Evolutionary conservation across 2,888 invertebrate genomes (phyloP), one percentile per base, ranked within the genome.

Genomic region (Leptopilina drosophilae): DNA sequence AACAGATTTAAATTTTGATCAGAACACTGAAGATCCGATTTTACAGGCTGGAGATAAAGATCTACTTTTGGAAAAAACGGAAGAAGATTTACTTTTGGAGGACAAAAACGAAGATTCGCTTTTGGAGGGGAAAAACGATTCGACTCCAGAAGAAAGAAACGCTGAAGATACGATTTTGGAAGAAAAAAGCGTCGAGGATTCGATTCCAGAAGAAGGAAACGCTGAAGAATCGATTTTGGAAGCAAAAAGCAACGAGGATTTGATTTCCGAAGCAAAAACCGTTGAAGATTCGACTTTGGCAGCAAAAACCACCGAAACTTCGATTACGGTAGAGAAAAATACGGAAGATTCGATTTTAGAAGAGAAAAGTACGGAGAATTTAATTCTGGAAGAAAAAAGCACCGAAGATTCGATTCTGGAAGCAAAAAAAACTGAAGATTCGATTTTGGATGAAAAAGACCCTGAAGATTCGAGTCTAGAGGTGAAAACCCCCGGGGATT

Each of bases 31-130:
- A n/a, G 77, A 78, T 20, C 11, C 53, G 7, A 2, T 4, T n/a
- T 40, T 20, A 11, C 69, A 64, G 77, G 64, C 14, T 64, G 33
- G 62, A 12, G 69, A 15, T 65, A 62, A 64, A n/a, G 77, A 78
- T 20, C 11, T 42, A 8, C 2, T 4, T n/a, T 49, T 20, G 12
- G 76, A 64, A 78, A 64, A 14, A 67, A 11, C n/a, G 40, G 6
- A 82, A 78, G 12, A 81, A 78, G 12, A 81, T 15, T 5, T 26
- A 8, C 3, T 5, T 15, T 62, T 59, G 53, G 46, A 76, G 69
- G 53, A 66, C 11, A 64, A 77, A 76, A 14, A 11, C 53, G 64
- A 12, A 15, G 40, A 77, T n/a, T 15, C 33, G 1, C 2, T 59
- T 26, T 40, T 15, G n/a, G 4, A 40, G 14, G 64, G 53, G 66